Evolutionary conservation across 2,113 vertebrate species (phyloP), one percentile per base, ranked within the genome.

Genomic region (Oncorhynchus clarkii): DNA sequence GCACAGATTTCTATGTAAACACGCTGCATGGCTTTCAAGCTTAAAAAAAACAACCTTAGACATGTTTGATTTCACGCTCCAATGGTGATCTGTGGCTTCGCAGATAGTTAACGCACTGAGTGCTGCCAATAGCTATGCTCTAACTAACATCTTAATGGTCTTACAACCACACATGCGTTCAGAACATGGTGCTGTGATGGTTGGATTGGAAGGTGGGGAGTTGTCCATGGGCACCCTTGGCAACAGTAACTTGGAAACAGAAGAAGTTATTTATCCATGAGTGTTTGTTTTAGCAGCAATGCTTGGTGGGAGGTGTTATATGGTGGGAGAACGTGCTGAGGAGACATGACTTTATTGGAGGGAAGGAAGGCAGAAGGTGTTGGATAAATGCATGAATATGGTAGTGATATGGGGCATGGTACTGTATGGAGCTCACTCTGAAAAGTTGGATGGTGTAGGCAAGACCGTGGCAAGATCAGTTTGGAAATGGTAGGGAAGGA

Each of bases 201-300:
- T 57, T 14, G 77, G 82, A 73, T 48, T 64, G 67, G 24, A 67
- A 71, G 77, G 77, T 80, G 5, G 72, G 22, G 54, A 4, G 16
- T 5, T 86, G 86, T 26, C 26, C 18, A 88, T 74, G 84, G 80
- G 81, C 82, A 86, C 78, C 82, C 85, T 70, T 89, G 80, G 89
- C 89, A 92, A 93, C 92, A 85, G 90, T 90, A 89, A 71, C 90
- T 82, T 91, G 85, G 91, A 89, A 54, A 54, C 51, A 16, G 51
- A 54, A 54, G 4, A 54, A 54, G 39, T 11, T 70, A 77, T 89
- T 65, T 66, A 71, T 68, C 49, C 71, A 74, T 80, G 83, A 82
- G 85, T 82, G 81, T 87, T 88, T 87, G 78, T 80, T 91, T 83
- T 82, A 86, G 75, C 75, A 54, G 67, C 9, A 66, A 85, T 76